These are phyloP conservation scores for Ichneumon xanthorius DNA, from an alignment of 2,888 invertebrate genomes.

Conservation along the genomic window DNA sequence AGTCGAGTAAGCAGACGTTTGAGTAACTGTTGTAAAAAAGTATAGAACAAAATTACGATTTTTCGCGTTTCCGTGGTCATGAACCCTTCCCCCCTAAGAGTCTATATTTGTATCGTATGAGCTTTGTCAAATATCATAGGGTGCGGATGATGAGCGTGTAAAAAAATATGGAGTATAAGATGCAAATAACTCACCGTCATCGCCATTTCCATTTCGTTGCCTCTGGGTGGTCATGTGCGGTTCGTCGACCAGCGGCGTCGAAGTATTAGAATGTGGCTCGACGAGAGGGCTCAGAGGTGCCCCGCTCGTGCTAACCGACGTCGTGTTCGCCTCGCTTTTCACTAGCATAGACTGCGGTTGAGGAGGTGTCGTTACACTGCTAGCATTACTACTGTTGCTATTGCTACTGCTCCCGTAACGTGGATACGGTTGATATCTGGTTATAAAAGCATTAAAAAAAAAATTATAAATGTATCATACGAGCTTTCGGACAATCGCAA, in stretches of 20 bases:
- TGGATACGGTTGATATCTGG: slow-evolving; percentile 83
- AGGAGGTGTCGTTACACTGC: slow-evolving; percentile 74
- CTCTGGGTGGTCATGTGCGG: slow-evolving; percentile 82
- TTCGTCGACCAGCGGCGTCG: slow-evolving; percentile 88
- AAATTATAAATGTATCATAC: slow-evolving; percentile 6
- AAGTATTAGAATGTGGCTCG: slow-evolving; percentile 90
- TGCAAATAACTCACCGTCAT: slow-evolving; percentile 80
- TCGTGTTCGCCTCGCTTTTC: slow-evolving; percentile 80
- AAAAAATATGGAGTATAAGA: slow-evolving; percentile 4
- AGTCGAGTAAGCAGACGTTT: neutral
- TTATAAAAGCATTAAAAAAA: slow-evolving; percentile 20
- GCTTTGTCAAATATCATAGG: neutral
- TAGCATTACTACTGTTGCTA: slow-evolving; percentile 74
- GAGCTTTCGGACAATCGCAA: neutral
- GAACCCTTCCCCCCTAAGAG: neutral
- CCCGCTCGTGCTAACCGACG: slow-evolving; percentile 82
- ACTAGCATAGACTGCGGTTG: slow-evolving; percentile 79
- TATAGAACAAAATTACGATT: neutral
- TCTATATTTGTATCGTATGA: slow-evolving; percentile 9
- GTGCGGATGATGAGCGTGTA: slow-evolving; percentile 13
- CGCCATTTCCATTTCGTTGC: slow-evolving; percentile 81
- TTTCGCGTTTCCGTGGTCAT: neutral
- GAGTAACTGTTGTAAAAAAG: neutral
- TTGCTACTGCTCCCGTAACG: slow-evolving; percentile 76
- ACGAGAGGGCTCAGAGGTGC: slow-evolving; percentile 86